Evolutionary conservation across 1,140 invertebrate genomes (phyloP).

Genomic region (Drosophila tropicalis): DNA sequence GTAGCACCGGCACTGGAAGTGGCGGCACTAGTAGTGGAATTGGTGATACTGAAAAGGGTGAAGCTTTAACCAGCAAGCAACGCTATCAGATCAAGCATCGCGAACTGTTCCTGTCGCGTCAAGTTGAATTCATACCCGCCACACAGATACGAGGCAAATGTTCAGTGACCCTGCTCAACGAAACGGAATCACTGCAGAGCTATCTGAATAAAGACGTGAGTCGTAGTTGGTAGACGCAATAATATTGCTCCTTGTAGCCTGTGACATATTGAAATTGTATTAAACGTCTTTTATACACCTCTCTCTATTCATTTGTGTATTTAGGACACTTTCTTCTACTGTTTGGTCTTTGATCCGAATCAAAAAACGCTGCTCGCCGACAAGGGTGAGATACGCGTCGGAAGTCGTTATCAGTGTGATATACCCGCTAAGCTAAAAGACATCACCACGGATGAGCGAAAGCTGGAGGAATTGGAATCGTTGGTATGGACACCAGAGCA

Average conservation of each 20-base stretch:
- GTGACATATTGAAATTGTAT: background rate
- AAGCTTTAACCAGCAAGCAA: conserved; percentile 88
- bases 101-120: conserved; percentile 98
- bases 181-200: conserved; percentile 97
- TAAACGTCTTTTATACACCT: background rate
- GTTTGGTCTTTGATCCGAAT: conserved; percentile 99
- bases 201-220: conserved; percentile 98
- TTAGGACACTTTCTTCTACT: conserved; percentile 99
- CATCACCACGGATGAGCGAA: conserved; percentile 90
- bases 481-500: conserved; percentile 97
- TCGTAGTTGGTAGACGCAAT: conserved; percentile 65
- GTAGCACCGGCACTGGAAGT: conserved; percentile 52
- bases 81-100: conserved; percentile 98
- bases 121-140: conserved; percentile 98
- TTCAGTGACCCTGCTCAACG: conserved; percentile 98
- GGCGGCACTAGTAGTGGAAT: background rate
- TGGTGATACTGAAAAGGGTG: conserved; percentile 68
- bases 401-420: conserved; percentile 98
- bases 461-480: conserved; percentile 92
- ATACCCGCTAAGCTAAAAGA: conserved; percentile 89
- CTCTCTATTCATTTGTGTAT: conserved; percentile 82
- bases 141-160: conserved; percentile 99
- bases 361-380: conserved; percentile 99
- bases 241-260: background rate
- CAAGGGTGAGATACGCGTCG: conserved; percentile 96